phyloP scores from a whole-genome alignment of 1,140 invertebrate species.

The Druon quercuslanigerum region DNA sequence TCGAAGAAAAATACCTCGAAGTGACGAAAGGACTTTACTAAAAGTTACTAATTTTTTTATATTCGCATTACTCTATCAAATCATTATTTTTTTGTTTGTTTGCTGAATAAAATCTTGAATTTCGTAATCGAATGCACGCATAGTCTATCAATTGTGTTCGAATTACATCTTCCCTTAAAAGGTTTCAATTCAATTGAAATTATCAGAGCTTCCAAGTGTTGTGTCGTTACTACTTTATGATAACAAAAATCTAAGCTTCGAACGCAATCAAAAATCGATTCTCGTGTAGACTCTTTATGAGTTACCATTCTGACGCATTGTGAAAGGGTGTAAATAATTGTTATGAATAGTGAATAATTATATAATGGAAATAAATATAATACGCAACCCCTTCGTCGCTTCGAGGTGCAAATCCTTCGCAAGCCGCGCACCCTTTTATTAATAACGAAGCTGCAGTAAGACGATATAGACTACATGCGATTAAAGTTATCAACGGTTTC shows the following conservation, averaged over 20 bases:
- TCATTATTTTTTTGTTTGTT: not conserved
- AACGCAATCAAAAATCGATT: slow-evolving; percentile 3
- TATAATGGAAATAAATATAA: not conserved
- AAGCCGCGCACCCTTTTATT: slow-evolving; percentile 22
- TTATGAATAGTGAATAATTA: slow-evolving; percentile 19
- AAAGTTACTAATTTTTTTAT: not conserved
- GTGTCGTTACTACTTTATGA: not conserved
- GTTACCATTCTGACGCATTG: not conserved
- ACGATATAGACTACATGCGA: slow-evolving; percentile 14
- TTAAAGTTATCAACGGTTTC: slow-evolving; percentile 14
- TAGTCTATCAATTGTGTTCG: slow-evolving; percentile 7
- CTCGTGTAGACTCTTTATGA: not conserved
- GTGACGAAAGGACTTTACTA: not conserved
- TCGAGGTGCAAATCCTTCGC: slow-evolving; percentile 1
- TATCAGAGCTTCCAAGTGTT: slow-evolving; percentile 10
- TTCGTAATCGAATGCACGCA: not conserved
- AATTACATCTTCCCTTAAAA: slow-evolving; percentile 4
- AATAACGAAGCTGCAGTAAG: slow-evolving; percentile 8
- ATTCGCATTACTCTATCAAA: not conserved
- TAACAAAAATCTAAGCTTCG: not conserved
- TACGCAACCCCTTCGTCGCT: not conserved
- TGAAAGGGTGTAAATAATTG: slow-evolving; percentile 9
- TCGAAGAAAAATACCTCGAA: slow-evolving; percentile 5
- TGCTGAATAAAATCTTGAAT: not conserved
- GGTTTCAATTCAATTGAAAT: slow-evolving; percentile 25